Evolutionary conservation across 2,888 invertebrate species (phyloP).

Genomic region (Eulithis testata): DNA sequence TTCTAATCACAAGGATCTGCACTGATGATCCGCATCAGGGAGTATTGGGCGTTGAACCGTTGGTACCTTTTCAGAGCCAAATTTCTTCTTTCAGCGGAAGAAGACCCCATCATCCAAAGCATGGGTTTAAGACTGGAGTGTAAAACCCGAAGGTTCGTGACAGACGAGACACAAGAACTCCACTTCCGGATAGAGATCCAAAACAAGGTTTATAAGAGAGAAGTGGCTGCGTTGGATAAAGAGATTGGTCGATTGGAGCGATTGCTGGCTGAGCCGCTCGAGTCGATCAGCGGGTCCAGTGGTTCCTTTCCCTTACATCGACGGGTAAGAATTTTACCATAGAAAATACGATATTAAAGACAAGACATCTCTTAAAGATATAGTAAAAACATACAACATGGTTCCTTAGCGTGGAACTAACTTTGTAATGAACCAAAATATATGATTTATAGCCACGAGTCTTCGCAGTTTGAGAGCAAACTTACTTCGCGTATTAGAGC

Average conservation of each 20-base stretch:
- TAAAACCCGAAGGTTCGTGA: constrained; percentile 93
- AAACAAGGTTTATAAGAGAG: constrained; percentile 94
- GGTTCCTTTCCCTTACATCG: constrained; percentile 74
- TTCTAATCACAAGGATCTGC: too few relatives aligned
- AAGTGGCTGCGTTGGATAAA: constrained; percentile 91
- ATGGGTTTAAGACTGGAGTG: constrained; percentile 95
- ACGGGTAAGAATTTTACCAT: constrained; percentile 51
- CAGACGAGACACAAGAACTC: constrained; percentile 92
- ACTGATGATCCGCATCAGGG: too few relatives aligned
- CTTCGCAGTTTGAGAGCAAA: too few relatives aligned
- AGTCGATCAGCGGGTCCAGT: constrained; percentile 75
- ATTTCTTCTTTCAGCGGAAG: constrained; percentile 78
- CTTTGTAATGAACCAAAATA: too few relatives aligned
- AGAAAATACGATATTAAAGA: not conserved
- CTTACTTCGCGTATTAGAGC: too few relatives aligned
- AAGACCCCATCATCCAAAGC: constrained; percentile 94
- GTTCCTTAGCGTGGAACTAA: too few relatives aligned
- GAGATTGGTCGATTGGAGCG: constrained; percentile 91
- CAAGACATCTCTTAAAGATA: too few relatives aligned
- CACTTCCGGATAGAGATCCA: constrained; percentile 95
- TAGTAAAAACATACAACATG: too few relatives aligned
- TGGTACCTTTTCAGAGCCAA: not conserved
- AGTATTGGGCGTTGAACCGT: too few relatives aligned
- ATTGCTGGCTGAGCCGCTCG: constrained; percentile 86
- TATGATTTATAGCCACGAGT: too few relatives aligned